Evolutionary conservation across 2,797 vertebrate species (phyloP).

Genomic region (Parotocinclus haroldoi): DNA sequence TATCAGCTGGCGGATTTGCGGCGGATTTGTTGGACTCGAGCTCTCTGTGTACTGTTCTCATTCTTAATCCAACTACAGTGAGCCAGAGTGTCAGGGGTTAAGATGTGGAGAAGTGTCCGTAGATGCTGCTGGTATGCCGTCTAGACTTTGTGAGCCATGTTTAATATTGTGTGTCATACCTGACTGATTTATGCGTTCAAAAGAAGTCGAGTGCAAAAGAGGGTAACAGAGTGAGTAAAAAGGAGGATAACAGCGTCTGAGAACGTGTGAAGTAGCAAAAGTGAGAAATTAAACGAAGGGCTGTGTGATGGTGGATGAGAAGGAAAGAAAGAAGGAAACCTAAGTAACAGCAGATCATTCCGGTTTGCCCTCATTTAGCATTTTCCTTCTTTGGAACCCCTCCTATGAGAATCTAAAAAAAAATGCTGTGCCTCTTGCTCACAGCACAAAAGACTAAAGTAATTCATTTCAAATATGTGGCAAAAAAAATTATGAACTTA

Average conservation of each 20-base stretch:
- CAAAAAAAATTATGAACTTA: no score
- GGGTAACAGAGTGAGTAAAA: background rate
- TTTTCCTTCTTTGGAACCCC: no score
- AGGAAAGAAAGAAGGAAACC: no score
- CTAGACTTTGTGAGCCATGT: conserved; percentile 12
- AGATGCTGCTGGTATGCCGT: conserved; percentile 13
- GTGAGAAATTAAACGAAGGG: background rate
- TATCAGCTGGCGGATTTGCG: conserved; percentile 51
- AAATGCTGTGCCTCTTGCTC: no score
- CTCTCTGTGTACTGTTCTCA: conserved; percentile 46
- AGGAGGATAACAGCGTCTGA: background rate
- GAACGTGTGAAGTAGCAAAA: no score
- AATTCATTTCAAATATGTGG: no score
- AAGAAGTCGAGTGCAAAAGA: background rate
- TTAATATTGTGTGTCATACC: background rate
- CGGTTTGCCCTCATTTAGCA: no score
- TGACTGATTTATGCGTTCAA: conserved; percentile 11
- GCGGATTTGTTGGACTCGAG: conserved; percentile 62
- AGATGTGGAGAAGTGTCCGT: conserved; percentile 22
- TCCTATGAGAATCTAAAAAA: no score
- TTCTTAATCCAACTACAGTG: conserved; percentile 33
- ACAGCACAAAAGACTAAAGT: no score
- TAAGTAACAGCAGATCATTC: no score
- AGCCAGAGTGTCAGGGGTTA: conserved; percentile 49
- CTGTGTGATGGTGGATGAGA: background rate